Percentiles rank a stretch among this genome's conserved stretches.
Evolutionary conservation across 2,888 invertebrate genomes (phyloP).

Genomic region (Lasioglossum lativentre): DNA sequence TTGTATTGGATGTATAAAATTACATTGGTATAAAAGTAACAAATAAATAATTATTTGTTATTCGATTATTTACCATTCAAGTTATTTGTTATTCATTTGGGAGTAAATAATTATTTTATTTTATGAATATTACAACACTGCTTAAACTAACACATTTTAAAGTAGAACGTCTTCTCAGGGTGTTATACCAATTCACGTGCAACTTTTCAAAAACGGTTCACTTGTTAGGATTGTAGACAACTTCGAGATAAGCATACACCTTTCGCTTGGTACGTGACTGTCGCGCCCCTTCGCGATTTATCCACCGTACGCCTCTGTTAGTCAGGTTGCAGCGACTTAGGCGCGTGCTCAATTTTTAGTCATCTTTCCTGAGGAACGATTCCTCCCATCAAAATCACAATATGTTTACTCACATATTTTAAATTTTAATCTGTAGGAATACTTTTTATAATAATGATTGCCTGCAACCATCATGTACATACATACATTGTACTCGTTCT

Average conservation of each 20-base stretch:
- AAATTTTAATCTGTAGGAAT: not conserved
- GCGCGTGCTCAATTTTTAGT: not conserved
- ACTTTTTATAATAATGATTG: too few species aligned
- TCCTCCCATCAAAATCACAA: not conserved
- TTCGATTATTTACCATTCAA: too few species aligned
- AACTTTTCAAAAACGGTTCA: not conserved
- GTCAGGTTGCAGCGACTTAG: not conserved
- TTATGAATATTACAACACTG: too few species aligned
- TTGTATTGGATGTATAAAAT: too few species aligned
- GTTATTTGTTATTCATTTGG: too few species aligned
- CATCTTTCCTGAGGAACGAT: not conserved
- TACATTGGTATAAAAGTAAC: too few species aligned
- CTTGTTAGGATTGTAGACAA: not conserved
- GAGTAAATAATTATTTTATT: too few species aligned
- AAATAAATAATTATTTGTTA: too few species aligned
- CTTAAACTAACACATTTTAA: not conserved
- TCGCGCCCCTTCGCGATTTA: not conserved
- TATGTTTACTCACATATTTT: too few species aligned
- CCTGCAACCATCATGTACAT: not conserved
- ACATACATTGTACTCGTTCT: not conserved
- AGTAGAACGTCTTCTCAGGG: not conserved
- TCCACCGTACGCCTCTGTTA: not conserved
- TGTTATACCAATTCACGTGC: not conserved
- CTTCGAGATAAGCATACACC: not conserved
- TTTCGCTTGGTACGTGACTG: not conserved